Percentiles rank a stretch among this genome's conserved stretches.
Conservation (phyloP, 1,140 invertebrate genomes). For the Nasonia longicornis region DNA sequence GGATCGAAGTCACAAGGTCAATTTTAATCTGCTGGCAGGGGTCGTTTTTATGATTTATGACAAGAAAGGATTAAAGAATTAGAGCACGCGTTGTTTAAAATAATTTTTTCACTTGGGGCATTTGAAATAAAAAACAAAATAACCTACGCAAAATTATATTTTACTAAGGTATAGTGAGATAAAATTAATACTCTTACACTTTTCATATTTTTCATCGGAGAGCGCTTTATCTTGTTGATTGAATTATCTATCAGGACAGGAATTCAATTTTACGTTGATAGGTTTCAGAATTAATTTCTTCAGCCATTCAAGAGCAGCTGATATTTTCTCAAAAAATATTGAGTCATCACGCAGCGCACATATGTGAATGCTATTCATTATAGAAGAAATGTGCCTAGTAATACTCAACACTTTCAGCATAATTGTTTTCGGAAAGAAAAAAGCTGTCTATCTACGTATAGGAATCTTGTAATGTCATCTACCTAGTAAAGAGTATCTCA, state of each 20-base stretch:
- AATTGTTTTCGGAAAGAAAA: slow-evolving; percentile 8
- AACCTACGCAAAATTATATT: no score
- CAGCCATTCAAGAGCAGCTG: neutral
- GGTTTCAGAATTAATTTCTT: neutral
- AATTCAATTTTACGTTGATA: neutral
- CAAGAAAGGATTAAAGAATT: no score
- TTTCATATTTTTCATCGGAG: no score
- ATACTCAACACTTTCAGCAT: slow-evolving; percentile 27
- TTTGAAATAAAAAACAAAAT: no score
- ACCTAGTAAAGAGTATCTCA: slow-evolving; percentile 15
- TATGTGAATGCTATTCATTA: slow-evolving; percentile 17
- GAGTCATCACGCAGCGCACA: slow-evolving; percentile 1
- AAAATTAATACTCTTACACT: no score
- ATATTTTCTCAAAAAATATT: neutral
- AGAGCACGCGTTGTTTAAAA: no score
- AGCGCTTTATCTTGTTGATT: neutral
- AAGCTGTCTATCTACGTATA: slow-evolving; percentile 23
- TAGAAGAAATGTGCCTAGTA: slow-evolving; percentile 29
- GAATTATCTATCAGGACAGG: neutral
- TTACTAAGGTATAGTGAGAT: no score
- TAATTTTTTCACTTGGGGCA: no score
- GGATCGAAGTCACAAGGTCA: neutral
- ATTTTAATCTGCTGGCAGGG: neutral
- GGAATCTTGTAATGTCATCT: slow-evolving; percentile 31
- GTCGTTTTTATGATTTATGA: no score